phyloP scores from a whole-genome alignment of 2,888 invertebrate species.

The Tanypteryx hageni region DNA sequence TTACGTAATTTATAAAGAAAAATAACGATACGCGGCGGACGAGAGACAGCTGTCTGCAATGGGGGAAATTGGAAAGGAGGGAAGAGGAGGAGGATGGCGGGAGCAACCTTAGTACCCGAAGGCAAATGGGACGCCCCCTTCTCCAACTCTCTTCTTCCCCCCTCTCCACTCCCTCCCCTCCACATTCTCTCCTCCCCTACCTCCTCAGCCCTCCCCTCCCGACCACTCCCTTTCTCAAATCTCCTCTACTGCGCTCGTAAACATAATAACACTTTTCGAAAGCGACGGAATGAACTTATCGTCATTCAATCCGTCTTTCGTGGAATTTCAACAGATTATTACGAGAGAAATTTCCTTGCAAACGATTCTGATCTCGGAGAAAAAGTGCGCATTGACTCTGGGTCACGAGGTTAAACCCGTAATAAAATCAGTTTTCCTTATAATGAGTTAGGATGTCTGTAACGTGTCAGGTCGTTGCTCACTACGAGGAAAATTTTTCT shows the following conservation, averaged over 20 bases:
- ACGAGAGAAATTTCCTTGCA: neutral
- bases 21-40: neutral
- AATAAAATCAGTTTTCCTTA: too few relatives aligned
- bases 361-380: too few relatives aligned
- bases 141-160: neutral
- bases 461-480: too few relatives aligned
- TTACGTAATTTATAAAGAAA: neutral
- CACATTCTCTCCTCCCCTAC: neutral
- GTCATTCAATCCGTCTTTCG: neutral
- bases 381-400: too few relatives aligned
- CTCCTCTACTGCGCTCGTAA: neutral
- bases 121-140: neutral
- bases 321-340: neutral
- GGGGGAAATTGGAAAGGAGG: neutral
- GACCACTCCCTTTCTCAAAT: too few relatives aligned
- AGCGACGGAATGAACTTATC: constrained; percentile 17
- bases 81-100: neutral
- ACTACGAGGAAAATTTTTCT: too few relatives aligned
- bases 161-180: neutral
- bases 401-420: too few relatives aligned
- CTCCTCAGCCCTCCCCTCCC: neutral
- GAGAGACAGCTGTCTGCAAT: neutral
- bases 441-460: too few relatives aligned
- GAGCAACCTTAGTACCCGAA: neutral
- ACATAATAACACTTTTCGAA: neutral